Evolutionary conservation across 2,113 vertebrate genomes (phyloP), one percentile per base, ranked within the genome.

Genomic region (Corythoichthys intestinalis): DNA sequence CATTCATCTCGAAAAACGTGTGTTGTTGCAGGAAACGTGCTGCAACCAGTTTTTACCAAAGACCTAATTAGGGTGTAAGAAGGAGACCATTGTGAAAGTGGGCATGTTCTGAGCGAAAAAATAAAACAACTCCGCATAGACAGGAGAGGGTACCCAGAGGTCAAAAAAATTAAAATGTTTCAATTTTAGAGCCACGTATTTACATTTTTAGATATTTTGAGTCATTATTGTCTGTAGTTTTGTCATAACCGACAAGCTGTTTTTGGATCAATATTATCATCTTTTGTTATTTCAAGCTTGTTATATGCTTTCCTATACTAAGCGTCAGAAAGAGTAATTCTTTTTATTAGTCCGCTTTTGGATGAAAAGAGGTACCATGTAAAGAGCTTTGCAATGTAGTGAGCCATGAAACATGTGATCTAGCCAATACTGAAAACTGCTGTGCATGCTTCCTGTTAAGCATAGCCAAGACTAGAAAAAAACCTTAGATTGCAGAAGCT

Each of bases 11-110:
- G 59, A 41, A 69, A 58, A 76, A 73, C 6, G 1, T 62, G 56
- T 62, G 57, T 53, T 65, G 59, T 48, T 15, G 35, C 41, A 66
- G 53, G 38, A 74, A 70, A 76, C 10, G 13, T 69, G 76, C 61
- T 72, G 65, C 52, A 53, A 69, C 50, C 78, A 50, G 57, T 67
- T 59, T 86, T 87, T 80, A 90, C 82, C 79, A 88, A 84, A 86
- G 77, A 75, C 74, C 85, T 65, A 62, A 80, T 75, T 57, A 81
- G 61, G 72, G 52, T 71, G 44, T 65, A 61, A 71, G 49, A 68
- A 74, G 71, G 53, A 67, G 61, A 66, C 34, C 70, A 44, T 79
- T 81, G 72, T 84, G 15, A 28, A 66, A 69, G 54, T 62, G 69
- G 83, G 77, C 1, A 10, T 20, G 68, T 73, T 69, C 74, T 77